Evolutionary conservation across 2,797 vertebrate genomes (phyloP).

Genomic region (Yasuhikotakia modesta): DNA sequence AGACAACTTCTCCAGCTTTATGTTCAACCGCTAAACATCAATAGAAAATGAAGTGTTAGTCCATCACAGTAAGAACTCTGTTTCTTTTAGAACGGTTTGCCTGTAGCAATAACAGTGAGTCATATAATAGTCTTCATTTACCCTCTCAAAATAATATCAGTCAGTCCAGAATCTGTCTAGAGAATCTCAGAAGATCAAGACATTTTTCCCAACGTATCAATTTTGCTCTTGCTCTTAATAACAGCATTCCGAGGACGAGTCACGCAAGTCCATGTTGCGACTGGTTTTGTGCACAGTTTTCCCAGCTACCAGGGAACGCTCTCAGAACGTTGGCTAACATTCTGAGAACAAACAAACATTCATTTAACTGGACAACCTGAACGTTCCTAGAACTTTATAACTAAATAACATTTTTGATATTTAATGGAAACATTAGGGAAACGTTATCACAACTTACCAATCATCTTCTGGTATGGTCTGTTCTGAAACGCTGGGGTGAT

Average conservation of each 20-base stretch:
- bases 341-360: too few relatives aligned
- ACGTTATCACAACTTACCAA: not conserved
- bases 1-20: not conserved
- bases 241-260: conserved; percentile 63
- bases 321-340: too few relatives aligned
- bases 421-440: too few relatives aligned
- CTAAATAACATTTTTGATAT: too few relatives aligned
- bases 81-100: not conserved
- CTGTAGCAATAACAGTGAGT: not conserved
- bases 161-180: not conserved
- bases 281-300: conserved; percentile 27
- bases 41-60: not conserved
- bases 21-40: not conserved
- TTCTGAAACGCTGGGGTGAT: not conserved
- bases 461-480: not conserved
- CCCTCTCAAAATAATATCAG: conserved; percentile 34
- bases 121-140: conserved; percentile 1
- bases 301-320: too few relatives aligned
- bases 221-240: conserved; percentile 57
- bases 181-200: conserved; percentile 34
- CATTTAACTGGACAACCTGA: too few relatives aligned
- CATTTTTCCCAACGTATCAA: conserved; percentile 65
- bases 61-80: not conserved
- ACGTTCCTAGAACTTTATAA: too few relatives aligned
- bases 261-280: conserved; percentile 52